Percentiles rank a stretch among this genome's conserved stretches.
These are phyloP conservation scores for Hestina assimilis DNA, from an alignment of 1,140 invertebrate species.

Conservation along the genomic window DNA sequence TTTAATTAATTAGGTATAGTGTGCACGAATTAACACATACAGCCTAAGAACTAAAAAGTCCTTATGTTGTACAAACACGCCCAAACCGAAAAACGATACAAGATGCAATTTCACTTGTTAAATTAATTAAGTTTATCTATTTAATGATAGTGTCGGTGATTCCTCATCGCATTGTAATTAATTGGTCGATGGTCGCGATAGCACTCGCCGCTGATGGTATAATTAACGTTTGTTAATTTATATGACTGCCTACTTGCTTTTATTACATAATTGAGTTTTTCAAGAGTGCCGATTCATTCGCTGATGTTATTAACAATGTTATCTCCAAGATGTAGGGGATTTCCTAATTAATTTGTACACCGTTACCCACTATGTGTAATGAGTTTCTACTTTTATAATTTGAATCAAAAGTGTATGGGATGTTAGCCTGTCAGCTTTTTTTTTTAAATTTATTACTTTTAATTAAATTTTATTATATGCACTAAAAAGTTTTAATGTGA, in stretches of 20 bases:
- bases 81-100: conserved; percentile 10
- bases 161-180: conserved; percentile 64
- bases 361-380: background rate
- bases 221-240: conserved; percentile 58
- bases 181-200: conserved; percentile 66
- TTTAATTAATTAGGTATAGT: too few species aligned
- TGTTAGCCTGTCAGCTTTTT: too few species aligned
- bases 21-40: too few species aligned
- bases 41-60: background rate
- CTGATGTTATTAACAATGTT: conserved; percentile 7
- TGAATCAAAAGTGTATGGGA: too few species aligned
- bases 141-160: conserved; percentile 63
- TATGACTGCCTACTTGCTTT: conserved; percentile 49
- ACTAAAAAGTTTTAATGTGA: too few species aligned
- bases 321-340: conserved; percentile 11
- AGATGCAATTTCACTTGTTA: conserved; percentile 32
- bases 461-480: too few species aligned
- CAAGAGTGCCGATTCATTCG: conserved; percentile 26
- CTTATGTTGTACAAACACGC: background rate
- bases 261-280: conserved; percentile 49
- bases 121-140: conserved; percentile 49
- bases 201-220: conserved; percentile 61
- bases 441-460: too few species aligned
- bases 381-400: too few species aligned
- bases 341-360: conserved; percentile 14